Percentiles rank a stretch among this genome's conserved stretches.
Evolutionary conservation across 2,113 vertebrate genomes (phyloP).

Genomic region (Ptychochromis oligacanthus): DNA sequence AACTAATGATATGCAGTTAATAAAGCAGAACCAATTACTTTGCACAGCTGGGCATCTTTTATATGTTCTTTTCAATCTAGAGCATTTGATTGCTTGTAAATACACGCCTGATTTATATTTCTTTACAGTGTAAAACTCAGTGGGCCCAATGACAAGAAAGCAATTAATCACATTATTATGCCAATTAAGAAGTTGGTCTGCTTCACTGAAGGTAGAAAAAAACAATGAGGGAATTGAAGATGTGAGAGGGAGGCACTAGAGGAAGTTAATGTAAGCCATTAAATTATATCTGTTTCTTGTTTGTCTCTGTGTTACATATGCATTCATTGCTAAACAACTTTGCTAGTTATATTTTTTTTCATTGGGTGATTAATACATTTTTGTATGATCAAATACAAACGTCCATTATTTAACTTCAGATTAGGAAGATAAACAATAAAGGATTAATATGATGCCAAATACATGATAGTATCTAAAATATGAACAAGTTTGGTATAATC

Average conservation of each 20-base stretch:
- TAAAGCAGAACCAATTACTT: slow-evolving; percentile 73
- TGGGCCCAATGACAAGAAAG: slow-evolving; percentile 70
- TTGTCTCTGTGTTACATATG: too few relatives aligned
- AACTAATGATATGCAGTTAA: slow-evolving; percentile 53
- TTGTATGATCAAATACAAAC: not conserved
- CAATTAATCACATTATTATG: slow-evolving; percentile 77
- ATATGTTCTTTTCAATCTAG: slow-evolving; percentile 60
- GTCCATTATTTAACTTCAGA: not conserved
- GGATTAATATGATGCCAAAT: not conserved
- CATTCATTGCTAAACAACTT: too few relatives aligned
- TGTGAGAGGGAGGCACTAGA: slow-evolving; percentile 28
- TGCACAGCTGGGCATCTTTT: slow-evolving; percentile 74
- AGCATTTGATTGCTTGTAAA: slow-evolving; percentile 75
- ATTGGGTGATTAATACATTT: too few relatives aligned
- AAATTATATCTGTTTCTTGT: too few relatives aligned
- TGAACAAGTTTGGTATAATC: not conserved
- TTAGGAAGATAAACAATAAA: not conserved
- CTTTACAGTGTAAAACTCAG: slow-evolving; percentile 68
- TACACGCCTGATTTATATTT: slow-evolving; percentile 73
- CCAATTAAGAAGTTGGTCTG: slow-evolving; percentile 69
- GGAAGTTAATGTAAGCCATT: slow-evolving; percentile 44
- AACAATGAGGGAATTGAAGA: slow-evolving; percentile 18
- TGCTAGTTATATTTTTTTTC: too few relatives aligned
- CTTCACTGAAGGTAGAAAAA: slow-evolving; percentile 48
- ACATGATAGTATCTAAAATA: not conserved